Base-by-base conservation (phyloP, 2,113 vertebrate genomes). In the Callaeas wilsoni region DNA sequence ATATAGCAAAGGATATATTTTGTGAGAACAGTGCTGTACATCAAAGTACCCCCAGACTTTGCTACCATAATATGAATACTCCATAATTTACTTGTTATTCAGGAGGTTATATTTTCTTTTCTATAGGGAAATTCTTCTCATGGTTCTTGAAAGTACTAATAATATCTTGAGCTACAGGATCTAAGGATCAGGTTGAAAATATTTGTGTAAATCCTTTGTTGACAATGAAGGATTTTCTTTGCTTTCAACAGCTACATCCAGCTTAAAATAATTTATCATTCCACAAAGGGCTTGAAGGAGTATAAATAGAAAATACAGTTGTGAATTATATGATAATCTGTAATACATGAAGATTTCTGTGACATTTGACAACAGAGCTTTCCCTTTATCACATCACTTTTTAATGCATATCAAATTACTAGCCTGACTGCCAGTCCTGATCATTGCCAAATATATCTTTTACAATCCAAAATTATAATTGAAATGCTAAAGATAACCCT, bases 201-300 rank as follows among this genome's bases (percentile, higher is more conserved):
- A 6, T 84, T 77, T 81, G 22, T 7, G 8, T 90, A 93, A 93
- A 79, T 87, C 50, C 65, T 78, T 0, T 63, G 52, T 55, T 93
- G 64, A 91, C 35, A 78, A 70, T 55, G 30, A 57, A 78, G 64
- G 42, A 78, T 78, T 96, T 96, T 93, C 62, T 79, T 94, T 76
- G 65, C 53, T 75, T 94, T 94, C 84, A 91, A 21, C 70, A 52
- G 16, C 52, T 84, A 50, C 22, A 84, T 74, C 37, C 62, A 75
- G 23, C 33, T 94, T 78, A 81, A 82, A 78, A 67, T 80, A 76
- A 44, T 63, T 35, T 30, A 39, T 59, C 22, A 25, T 87, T 88
- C 56, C 19, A 7, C 4, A 0, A 41, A 84, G 33, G 65, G 59
- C 35, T 30, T 80, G 52, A 78, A 75, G 39, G 37, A 87, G 59